Evolutionary conservation across 2,113 vertebrate genomes (phyloP).

Genomic region (Picathartes gymnocephalus): DNA sequence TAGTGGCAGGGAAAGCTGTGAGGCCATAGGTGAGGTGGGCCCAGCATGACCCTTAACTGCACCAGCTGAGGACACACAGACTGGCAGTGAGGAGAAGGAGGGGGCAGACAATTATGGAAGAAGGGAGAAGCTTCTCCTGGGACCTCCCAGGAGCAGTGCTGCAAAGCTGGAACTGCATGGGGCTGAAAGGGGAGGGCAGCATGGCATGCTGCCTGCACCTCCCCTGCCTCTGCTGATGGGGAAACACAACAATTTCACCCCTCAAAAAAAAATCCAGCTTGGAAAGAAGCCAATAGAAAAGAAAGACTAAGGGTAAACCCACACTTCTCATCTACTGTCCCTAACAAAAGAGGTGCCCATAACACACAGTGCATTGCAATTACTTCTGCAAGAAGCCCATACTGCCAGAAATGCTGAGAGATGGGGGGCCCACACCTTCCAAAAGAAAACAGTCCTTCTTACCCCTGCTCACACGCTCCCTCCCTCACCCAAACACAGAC

Average conservation of each 20-base stretch:
- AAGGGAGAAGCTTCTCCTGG: not conserved
- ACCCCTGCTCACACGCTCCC: not conserved
- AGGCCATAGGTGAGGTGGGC: not conserved
- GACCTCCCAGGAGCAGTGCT: not conserved
- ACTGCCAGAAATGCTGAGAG: not conserved
- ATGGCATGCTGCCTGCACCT: not conserved
- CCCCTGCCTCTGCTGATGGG: not conserved
- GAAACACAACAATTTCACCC: not conserved
- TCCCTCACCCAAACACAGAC: not conserved
- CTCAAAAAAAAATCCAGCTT: not conserved
- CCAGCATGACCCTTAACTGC: not conserved
- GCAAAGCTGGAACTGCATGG: not conserved
- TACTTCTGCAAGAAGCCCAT: not conserved
- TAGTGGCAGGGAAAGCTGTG: not conserved
- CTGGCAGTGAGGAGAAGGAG: not conserved
- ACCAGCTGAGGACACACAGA: not conserved
- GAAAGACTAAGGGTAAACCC: not conserved
- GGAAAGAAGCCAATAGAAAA: not conserved
- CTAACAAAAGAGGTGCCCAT: not conserved
- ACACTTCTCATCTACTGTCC: rapidly evolving
- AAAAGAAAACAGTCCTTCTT: not conserved
- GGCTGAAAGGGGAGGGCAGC: not conserved
- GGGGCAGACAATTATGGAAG: not conserved
- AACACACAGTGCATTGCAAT: not conserved
- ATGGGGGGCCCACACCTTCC: not conserved